Evolutionary conservation across 2,888 invertebrate genomes (phyloP), one percentile per base, ranked within the genome.

Genomic region (Lasioglossum leucozonium): DNA sequence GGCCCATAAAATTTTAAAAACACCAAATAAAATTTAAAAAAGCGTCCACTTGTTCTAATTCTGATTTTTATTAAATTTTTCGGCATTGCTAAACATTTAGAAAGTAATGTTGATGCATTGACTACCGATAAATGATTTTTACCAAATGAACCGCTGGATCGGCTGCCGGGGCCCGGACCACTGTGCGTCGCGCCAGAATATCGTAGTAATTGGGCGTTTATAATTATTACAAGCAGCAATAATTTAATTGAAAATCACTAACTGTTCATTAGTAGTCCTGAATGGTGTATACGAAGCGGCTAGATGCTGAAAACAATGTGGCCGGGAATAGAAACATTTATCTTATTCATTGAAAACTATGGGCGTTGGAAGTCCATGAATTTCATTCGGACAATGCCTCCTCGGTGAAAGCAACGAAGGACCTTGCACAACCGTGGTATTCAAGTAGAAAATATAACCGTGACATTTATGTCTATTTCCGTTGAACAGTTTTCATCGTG

Each of bases 401-500:
- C 22, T 18, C 65, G 30, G 22, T 10, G 65, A 34, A 34, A 65
- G 37, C 22, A 69, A 69, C n/a, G 37, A 40, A n/a, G 69, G 37
- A 4, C 69, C 37, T 69, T 37, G 13, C 37, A 11, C 37, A 22
- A 69, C n/a, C 22, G 22, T 4, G 11, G 69, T 22, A 69, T 40
- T 34, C 34, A n/a, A 40, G 81, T 75, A 26, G 81, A 40, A 65
- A 40, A 72, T 22, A 51, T 42, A 58, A 26, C 18, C 0, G 69
- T 69, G 37, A 62, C 34, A n/a, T 81, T 76, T 51, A 34, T 18
- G 44, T 71, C 34, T 40, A 47, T 74, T 74, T 71, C 47, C 58
- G 37, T 72, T 40, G 47, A 76, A 65, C 51, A 26, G 65, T 71
- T 34, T 76, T 40, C 42, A 44, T 22, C 62, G 26, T 10, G 5